Conservation (phyloP, 1,140 invertebrate species). For the Neodiprion pinetum region DNA sequence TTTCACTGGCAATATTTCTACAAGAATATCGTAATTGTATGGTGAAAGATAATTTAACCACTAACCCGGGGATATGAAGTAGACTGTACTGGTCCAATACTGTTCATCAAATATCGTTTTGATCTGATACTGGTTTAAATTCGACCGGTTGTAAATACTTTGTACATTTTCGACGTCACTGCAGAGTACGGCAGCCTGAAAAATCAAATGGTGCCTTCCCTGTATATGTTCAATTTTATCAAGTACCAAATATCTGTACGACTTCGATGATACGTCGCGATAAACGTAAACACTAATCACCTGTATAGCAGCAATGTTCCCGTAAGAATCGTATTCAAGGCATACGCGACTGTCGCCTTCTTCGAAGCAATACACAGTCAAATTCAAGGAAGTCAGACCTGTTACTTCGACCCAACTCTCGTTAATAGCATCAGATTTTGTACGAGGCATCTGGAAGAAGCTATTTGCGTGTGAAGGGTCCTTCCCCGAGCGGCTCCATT, state of each 20-base stretch:
- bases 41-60: not conserved
- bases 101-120: slow-evolving; percentile 53
- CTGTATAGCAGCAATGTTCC: slow-evolving; percentile 54
- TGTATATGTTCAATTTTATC: not conserved
- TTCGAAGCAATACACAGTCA: slow-evolving; percentile 50
- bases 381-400: slow-evolving; percentile 43
- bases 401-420: slow-evolving; percentile 53
- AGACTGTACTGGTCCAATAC: slow-evolving; percentile 56
- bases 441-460: slow-evolving; percentile 57
- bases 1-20: not conserved
- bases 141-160: not conserved
- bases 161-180: not conserved
- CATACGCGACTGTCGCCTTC: slow-evolving; percentile 47
- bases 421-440: slow-evolving; percentile 49
- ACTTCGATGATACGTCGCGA: not conserved
- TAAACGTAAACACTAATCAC: not conserved
- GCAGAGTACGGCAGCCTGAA: slow-evolving; percentile 49
- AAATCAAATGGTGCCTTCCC: not conserved
- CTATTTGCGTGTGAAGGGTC: slow-evolving; percentile 44
- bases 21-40: not conserved
- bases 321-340: slow-evolving; percentile 50
- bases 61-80: slow-evolving; percentile 54
- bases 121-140: slow-evolving; percentile 20
- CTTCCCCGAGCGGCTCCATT: not conserved
- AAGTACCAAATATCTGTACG: not conserved